Conservation (phyloP, 1,140 invertebrate genomes). For the Teleogryllus occipitalis region DNA sequence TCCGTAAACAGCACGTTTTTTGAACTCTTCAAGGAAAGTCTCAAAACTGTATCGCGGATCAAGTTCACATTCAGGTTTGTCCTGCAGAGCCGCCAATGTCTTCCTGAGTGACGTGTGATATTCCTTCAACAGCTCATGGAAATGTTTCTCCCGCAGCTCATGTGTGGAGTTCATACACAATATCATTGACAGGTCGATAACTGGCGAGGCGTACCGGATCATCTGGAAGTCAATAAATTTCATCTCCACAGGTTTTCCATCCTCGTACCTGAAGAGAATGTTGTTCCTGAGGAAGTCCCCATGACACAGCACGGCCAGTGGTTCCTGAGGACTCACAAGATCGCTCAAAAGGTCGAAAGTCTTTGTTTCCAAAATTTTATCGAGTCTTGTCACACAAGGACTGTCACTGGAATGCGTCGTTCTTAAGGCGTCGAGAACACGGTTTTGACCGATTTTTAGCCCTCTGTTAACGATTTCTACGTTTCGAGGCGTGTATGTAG, state of each 20-base stretch:
- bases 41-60: slow-evolving; percentile 25
- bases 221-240: slow-evolving; percentile 23
- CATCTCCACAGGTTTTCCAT: slow-evolving; percentile 21
- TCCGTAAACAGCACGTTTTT: slow-evolving; percentile 31
- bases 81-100: slow-evolving; percentile 19
- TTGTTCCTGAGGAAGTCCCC: slow-evolving; percentile 50
- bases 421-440: too few species aligned
- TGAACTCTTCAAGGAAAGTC: slow-evolving; percentile 32
- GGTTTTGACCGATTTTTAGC: too few species aligned
- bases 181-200: slow-evolving; percentile 18
- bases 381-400: too few species aligned
- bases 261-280: slow-evolving; percentile 40
- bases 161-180: slow-evolving; percentile 16
- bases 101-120: slow-evolving; percentile 31
- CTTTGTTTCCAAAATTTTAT: too few species aligned
- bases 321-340: not conserved
- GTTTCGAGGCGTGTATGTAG: too few species aligned
- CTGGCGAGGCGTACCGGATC: slow-evolving; percentile 12
- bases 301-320: slow-evolving; percentile 40
- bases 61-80: slow-evolving; percentile 16
- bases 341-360: not conserved
- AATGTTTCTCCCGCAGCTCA: not conserved
- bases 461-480: too few species aligned
- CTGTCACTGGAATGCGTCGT: too few species aligned
- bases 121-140: too few species aligned